A percentile compares a stretch with the other conserved stretches of the same genome.
Conservation (phyloP, 37 sponge, comb jelly and placozoan genomes). For the Lycopodina hypogea region DNA sequence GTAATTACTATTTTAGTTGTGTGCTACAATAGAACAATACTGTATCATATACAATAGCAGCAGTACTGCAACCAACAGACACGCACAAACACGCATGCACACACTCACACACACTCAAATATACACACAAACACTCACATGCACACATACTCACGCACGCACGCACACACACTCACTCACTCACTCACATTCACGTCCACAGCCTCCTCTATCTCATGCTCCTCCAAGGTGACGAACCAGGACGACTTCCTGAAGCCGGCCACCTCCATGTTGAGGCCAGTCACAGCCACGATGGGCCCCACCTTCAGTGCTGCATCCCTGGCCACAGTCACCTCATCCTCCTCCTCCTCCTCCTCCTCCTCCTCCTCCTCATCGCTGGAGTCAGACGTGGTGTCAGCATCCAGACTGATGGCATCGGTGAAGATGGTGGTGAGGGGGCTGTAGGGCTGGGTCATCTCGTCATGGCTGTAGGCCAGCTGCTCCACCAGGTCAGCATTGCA, state of each 20-base stretch:
- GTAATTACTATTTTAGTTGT: too few species aligned
- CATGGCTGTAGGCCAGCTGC: constrained; percentile 54
- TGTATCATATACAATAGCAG: too few species aligned
- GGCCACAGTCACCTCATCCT: constrained; percentile 7
- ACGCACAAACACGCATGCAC: too few species aligned
- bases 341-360: background rate
- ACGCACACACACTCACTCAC: too few species aligned
- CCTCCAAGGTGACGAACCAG: constrained; percentile 71
- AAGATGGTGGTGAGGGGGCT: constrained; percentile 29
- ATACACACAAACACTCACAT: too few species aligned
- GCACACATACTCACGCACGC: background rate
- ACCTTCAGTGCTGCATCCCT: constrained; percentile 26
- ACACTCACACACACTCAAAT: too few species aligned
- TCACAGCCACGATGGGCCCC: constrained; percentile 46
- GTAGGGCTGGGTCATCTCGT: constrained; percentile 32
- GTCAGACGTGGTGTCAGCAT: background rate
- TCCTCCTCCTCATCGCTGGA: constrained; percentile 8
- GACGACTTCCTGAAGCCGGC: constrained; percentile 32
- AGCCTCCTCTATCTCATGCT: constrained; percentile 9
- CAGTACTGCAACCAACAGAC: too few species aligned
- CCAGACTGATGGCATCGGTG: background rate
- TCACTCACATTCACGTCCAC: background rate
- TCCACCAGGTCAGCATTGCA: constrained; percentile 73
- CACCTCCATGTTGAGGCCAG: constrained; percentile 31
- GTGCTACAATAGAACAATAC: too few species aligned